Percentiles rank a stretch among this genome's conserved stretches.
Evolutionary conservation across 1,140 invertebrate genomes (phyloP).

Genomic region (Ladona fulva): DNA sequence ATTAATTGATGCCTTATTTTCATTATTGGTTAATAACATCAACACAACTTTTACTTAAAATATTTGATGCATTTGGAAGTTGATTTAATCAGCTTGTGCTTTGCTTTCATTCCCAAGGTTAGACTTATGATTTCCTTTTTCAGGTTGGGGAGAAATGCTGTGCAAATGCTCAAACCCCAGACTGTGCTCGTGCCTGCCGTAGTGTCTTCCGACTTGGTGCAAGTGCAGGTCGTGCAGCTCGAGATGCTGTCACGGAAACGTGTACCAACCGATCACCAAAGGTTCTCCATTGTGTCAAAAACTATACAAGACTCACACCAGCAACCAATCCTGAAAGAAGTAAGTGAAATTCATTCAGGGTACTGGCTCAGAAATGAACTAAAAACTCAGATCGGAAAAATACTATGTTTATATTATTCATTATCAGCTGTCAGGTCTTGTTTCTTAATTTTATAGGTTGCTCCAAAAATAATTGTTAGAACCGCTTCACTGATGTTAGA

Average conservation of each 20-base stretch:
- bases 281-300: constrained; percentile 59
- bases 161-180: constrained; percentile 44
- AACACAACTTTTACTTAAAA: background rate
- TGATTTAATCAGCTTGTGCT: background rate
- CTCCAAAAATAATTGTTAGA: too few species aligned
- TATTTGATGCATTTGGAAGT: background rate
- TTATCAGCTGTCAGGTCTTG: too few species aligned
- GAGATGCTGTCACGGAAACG: constrained; percentile 46
- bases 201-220: constrained; percentile 51
- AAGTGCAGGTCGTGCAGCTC: constrained; percentile 41
- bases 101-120: background rate
- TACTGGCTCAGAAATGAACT: too few species aligned
- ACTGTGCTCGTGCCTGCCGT: constrained; percentile 52
- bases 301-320: constrained; percentile 53
- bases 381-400: too few species aligned
- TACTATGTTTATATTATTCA: too few species aligned
- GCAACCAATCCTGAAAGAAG: constrained; percentile 57
- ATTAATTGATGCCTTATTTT: too few species aligned
- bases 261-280: constrained; percentile 57
- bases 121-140: too few species aligned
- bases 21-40: too few species aligned
- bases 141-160: constrained; percentile 64
- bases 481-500: too few species aligned
- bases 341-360: too few species aligned
- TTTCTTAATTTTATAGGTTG: too few species aligned